Evolutionary conservation across 2,797 vertebrate genomes (phyloP), one percentile per base, ranked within the genome.

Genomic region (Chromis chromis): DNA sequence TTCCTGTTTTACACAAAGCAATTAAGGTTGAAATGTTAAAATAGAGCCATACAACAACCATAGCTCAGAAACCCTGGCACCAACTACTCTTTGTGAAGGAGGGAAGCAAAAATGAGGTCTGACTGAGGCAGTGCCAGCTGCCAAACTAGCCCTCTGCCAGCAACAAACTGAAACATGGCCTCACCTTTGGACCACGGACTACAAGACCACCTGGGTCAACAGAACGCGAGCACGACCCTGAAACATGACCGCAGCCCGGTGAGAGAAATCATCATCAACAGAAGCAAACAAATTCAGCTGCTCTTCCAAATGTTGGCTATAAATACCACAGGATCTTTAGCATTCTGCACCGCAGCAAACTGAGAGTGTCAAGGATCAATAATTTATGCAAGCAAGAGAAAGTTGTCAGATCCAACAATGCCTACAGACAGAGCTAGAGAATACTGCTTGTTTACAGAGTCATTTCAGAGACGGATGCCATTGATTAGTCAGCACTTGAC

Each of bases 361-460:
- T 5, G 22, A 66, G 70, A 61, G 85, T 69, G 81, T 86, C 82
- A 74, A 62, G 75, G 79, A 93, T 93, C 90, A 92, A 93, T 92
- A 89, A 93, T 91, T 92, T 88, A 93, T 91, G 85, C 90, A 36
- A 79, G 78, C 76, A 65, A 70, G 81, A 89, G 61, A 90, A 89
- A 91, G 88, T 81, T 88, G 88, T 92, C 90, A 88, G 86, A 86
- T 86, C 75, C 84, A 81, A 85, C 85, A 88, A 89, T 81, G 81
- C 66, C 77, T 65, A 77, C 84, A 64, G 79, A 88, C 83, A 75
- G 71, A 88, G 76, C 42, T 5, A 13, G 60, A 76, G 78, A 53
- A 36, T 48, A 70, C 54, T 33, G 82, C 71, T 79, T 86, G 83
- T 91, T 90, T 89, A 84, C 86, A 65, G 74, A 88, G 62, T 53